Conservation (phyloP, 2,797 vertebrate species). For the Syngnathus acus region DNA sequence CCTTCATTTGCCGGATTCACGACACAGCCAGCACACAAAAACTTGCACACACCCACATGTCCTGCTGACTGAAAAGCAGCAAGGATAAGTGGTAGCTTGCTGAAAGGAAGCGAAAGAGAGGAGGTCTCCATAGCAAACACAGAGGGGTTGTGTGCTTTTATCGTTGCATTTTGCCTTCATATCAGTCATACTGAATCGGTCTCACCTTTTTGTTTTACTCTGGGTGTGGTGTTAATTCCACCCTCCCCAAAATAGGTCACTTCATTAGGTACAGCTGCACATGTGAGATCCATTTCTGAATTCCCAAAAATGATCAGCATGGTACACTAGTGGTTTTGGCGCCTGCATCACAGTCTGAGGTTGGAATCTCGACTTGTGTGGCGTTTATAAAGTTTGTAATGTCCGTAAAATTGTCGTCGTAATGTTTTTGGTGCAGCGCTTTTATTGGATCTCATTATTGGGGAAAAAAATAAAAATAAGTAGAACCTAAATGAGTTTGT, state of each 20-base stretch:
- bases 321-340: no score
- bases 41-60: slow-evolving; percentile 47
- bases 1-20: slow-evolving; percentile 67
- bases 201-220: background rate
- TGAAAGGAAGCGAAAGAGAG: slow-evolving; percentile 52
- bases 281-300: background rate
- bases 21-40: slow-evolving; percentile 53
- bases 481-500: no score
- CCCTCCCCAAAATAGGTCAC: background rate
- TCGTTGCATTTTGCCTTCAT: slow-evolving; percentile 25
- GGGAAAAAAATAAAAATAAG: no score
- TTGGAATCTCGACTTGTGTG: no score
- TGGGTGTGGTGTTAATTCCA: background rate
- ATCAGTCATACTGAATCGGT: background rate
- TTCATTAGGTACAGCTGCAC: background rate
- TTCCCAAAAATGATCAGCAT: no score
- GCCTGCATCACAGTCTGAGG: no score
- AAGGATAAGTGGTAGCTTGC: slow-evolving; percentile 63
- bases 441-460: no score
- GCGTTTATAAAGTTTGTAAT: no score
- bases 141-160: no score
- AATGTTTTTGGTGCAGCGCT: no score
- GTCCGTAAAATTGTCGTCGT: no score
- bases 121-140: slow-evolving; percentile 63
- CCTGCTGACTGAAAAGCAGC: slow-evolving; percentile 62